Evolutionary conservation across 1,140 invertebrate genomes (phyloP).

Genomic region (Trichonephila clavata): DNA sequence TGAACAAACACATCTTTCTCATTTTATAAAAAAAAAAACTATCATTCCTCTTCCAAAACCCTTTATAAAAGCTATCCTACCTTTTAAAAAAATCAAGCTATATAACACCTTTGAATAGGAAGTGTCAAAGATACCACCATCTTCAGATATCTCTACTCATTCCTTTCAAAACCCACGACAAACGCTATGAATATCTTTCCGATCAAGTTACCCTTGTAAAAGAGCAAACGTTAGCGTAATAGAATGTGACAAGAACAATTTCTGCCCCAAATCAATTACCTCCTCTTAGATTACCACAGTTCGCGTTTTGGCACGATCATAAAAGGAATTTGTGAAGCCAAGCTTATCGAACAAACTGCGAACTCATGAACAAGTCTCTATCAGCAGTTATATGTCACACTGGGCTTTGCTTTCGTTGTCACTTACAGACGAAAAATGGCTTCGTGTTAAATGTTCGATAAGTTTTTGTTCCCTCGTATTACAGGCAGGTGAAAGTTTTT

Average conservation of each 20-base stretch:
- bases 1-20: too few relatives aligned
- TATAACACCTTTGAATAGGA: neutral
- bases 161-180: neutral
- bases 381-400: neutral
- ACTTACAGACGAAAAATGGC: neutral
- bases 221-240: conserved; percentile 30
- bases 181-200: neutral
- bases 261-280: conserved; percentile 7
- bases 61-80: neutral
- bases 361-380: neutral
- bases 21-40: too few relatives aligned
- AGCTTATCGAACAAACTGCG: neutral
- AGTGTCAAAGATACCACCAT: neutral
- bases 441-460: neutral
- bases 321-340: neutral
- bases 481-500: neutral
- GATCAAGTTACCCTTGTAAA: neutral
- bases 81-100: neutral
- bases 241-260: conserved; percentile 21
- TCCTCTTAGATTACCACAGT: conserved; percentile 27
- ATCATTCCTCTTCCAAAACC: too few relatives aligned
- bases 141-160: neutral
- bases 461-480: neutral
- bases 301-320: conserved; percentile 4
- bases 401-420: neutral